phyloP scores from a whole-genome alignment of 1,140 invertebrate genomes.

The Macrobrachium nipponense region DNA sequence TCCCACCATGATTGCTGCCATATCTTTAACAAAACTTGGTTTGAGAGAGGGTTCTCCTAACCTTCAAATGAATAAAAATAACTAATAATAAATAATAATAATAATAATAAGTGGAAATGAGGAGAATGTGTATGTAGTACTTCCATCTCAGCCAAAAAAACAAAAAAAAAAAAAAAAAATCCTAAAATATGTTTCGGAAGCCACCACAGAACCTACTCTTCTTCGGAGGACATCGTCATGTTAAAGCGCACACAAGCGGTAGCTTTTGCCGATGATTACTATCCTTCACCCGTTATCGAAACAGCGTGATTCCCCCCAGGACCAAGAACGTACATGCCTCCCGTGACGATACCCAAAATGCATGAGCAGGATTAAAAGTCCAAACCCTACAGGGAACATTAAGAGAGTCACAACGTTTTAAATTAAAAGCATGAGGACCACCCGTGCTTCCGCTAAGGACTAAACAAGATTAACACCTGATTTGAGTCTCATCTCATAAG shows the following conservation, averaged over 20 bases:
- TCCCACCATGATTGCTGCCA: no score
- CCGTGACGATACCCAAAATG: background rate
- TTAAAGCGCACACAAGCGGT: constrained; percentile 11
- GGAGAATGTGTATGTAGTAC: no score
- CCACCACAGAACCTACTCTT: constrained; percentile 9
- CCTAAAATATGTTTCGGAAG: no score
- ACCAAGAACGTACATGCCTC: constrained; percentile 1
- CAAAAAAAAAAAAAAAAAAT: no score
- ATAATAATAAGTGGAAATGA: no score
- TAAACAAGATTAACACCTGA: no score
- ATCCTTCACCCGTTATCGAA: background rate
- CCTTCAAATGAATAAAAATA: no score
- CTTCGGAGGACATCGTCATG: constrained; percentile 13
- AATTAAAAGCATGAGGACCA: background rate
- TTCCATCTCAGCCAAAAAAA: no score
- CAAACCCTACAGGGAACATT: background rate
- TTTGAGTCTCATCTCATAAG: no score
- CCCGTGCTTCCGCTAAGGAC: background rate
- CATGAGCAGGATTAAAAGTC: background rate
- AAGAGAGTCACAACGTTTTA: background rate
- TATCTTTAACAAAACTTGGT: no score
- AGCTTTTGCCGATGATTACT: background rate
- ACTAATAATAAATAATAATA: no score
- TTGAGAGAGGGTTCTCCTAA: no score
- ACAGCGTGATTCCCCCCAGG: background rate